Evolutionary conservation across 2,113 vertebrate genomes (phyloP).

Genomic region (Eublepharis macularius): DNA sequence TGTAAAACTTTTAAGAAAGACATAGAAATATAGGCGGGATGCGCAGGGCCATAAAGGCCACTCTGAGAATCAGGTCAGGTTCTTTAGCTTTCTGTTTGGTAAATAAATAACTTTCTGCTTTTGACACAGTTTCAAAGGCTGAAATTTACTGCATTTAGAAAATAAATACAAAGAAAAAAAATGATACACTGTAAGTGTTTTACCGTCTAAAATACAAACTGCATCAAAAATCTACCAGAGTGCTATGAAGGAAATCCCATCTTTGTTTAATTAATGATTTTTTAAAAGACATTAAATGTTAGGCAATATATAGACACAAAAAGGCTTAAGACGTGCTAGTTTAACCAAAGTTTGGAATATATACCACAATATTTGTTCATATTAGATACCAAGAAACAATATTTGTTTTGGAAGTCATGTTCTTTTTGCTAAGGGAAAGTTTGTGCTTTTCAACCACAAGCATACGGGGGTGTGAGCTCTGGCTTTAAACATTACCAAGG

Average conservation of each 20-base stretch:
- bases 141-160: slow-evolving; percentile 50
- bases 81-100: slow-evolving; percentile 63
- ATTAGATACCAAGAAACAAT: slow-evolving; percentile 62
- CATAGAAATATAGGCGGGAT: slow-evolving; percentile 46
- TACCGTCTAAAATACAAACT: slow-evolving; percentile 54
- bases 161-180: slow-evolving; percentile 36
- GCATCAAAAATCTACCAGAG: slow-evolving; percentile 23
- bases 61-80: slow-evolving; percentile 55
- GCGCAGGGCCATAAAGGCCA: slow-evolving; percentile 46
- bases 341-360: slow-evolving; percentile 51
- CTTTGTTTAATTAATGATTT: slow-evolving; percentile 20
- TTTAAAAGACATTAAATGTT: background rate
- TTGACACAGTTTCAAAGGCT: slow-evolving; percentile 51
- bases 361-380: slow-evolving; percentile 45
- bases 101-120: slow-evolving; percentile 59
- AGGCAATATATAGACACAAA: background rate
- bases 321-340: slow-evolving; percentile 50
- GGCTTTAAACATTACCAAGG: background rate
- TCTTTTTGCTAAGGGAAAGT: slow-evolving; percentile 46
- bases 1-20: slow-evolving; percentile 53
- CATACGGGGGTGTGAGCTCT: slow-evolving; percentile 20
- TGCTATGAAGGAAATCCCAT: slow-evolving; percentile 1
- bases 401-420: slow-evolving; percentile 63
- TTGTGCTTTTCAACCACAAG: slow-evolving; percentile 20
- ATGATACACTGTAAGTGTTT: slow-evolving; percentile 20